A percentile compares a stretch with the other conserved stretches of the same genome.
phyloP scores from a whole-genome alignment of 2,113 vertebrate species.

The Gorsachius goisagi region DNA sequence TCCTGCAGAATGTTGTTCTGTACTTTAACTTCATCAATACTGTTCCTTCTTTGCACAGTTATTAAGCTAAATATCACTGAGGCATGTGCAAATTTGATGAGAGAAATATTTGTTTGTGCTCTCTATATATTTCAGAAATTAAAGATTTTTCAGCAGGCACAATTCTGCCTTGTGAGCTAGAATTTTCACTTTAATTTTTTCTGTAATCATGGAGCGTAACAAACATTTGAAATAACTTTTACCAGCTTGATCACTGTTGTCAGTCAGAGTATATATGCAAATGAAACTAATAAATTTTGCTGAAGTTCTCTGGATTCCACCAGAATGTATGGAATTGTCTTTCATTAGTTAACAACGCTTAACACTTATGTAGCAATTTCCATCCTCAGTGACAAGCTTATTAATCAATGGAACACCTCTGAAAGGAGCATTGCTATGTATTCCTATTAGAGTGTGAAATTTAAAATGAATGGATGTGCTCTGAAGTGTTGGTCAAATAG shows the following conservation, averaged over 20 bases:
- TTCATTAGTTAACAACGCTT: constrained; percentile 21
- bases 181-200: constrained; percentile 39
- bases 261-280: constrained; percentile 23
- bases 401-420: constrained; percentile 50
- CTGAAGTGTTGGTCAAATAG: constrained; percentile 25
- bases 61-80: constrained; percentile 29
- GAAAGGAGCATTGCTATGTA: constrained; percentile 25
- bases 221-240: constrained; percentile 31
- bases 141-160: constrained; percentile 19
- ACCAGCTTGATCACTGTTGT: constrained; percentile 16
- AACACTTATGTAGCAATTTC: constrained; percentile 29
- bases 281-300: constrained; percentile 26
- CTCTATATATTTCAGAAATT: constrained; percentile 12
- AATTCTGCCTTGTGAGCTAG: constrained; percentile 19
- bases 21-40: neutral
- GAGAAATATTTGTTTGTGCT: constrained; percentile 25
- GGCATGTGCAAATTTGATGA: constrained; percentile 1
- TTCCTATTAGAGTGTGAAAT: constrained; percentile 20
- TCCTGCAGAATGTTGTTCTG: neutral
- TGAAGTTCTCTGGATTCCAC: constrained; percentile 34
- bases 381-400: neutral
- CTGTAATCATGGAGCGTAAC: neutral
- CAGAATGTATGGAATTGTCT: constrained; percentile 47
- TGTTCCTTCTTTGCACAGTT: neutral
- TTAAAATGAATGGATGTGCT: constrained; percentile 35